phyloP scores from a whole-genome alignment of 2,113 vertebrate species.

The Lophochroa leadbeateri region DNA sequence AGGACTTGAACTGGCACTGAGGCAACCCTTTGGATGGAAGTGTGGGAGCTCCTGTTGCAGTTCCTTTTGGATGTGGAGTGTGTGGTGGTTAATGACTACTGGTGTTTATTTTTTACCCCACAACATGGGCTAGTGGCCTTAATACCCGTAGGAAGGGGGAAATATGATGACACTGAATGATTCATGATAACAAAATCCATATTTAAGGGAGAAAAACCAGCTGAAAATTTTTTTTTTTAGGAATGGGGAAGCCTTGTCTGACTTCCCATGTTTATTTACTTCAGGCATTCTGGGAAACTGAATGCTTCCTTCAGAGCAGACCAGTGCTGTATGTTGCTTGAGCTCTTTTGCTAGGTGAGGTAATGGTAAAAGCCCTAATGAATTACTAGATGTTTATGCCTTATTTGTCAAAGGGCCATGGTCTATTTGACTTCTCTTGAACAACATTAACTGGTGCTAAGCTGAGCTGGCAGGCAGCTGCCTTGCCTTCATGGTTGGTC shows the following conservation, averaged over 20 bases:
- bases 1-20: accelerated
- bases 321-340: accelerated
- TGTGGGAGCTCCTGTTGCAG: neutral
- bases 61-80: neutral
- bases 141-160: neutral
- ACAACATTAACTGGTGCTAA: neutral
- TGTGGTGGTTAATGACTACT: neutral
- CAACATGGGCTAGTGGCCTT: too few relatives aligned
- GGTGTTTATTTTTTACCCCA: neutral
- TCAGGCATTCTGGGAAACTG: neutral
- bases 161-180: neutral
- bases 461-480: neutral
- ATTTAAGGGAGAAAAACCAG: neutral
- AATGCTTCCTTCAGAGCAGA: neutral
- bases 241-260: neutral
- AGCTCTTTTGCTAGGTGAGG: neutral
- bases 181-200: neutral
- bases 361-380: neutral
- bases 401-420: neutral
- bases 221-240: neutral
- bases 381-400: neutral
- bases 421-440: neutral
- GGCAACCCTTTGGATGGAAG: neutral
- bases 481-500: neutral
- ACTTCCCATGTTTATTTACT: neutral